These are phyloP conservation scores for Palythoa grandis DNA, from an alignment of 92 coral and sea anemone genomes.

Conservation along the genomic window DNA sequence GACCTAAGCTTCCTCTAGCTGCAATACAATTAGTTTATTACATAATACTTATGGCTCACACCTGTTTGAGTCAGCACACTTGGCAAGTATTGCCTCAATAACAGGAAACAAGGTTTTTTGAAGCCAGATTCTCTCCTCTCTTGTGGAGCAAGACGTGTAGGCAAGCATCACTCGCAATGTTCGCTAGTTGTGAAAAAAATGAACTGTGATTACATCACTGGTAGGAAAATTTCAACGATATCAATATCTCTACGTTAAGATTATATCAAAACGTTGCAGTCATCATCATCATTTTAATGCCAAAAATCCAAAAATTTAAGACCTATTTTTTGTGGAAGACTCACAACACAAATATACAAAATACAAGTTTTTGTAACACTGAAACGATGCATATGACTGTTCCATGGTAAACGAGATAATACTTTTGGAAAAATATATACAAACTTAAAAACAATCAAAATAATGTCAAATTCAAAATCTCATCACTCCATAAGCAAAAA, in stretches of 20 bases:
- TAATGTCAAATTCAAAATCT: no score
- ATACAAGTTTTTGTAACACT: background rate
- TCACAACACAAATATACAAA: background rate
- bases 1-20: no score
- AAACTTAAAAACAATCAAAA: no score
- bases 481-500: no score
- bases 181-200: slow-evolving; percentile 59
- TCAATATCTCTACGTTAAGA: background rate
- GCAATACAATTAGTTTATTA: no score
- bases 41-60: slow-evolving; percentile 14
- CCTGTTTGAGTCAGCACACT: slow-evolving; percentile 98
- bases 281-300: no score
- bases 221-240: background rate
- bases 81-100: slow-evolving; percentile 86
- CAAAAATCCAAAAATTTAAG: no score
- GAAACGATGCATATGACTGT: background rate
- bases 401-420: no score
- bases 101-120: slow-evolving; percentile 83
- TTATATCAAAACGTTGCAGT: no score
- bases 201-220: background rate
- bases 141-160: slow-evolving; percentile 65
- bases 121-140: slow-evolving; percentile 68
- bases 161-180: slow-evolving; percentile 90
- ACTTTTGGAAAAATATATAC: no score
- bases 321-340: no score